Conservation (phyloP, 2,888 invertebrate genomes). For the Spatulosminthurus flaviceps region DNA sequence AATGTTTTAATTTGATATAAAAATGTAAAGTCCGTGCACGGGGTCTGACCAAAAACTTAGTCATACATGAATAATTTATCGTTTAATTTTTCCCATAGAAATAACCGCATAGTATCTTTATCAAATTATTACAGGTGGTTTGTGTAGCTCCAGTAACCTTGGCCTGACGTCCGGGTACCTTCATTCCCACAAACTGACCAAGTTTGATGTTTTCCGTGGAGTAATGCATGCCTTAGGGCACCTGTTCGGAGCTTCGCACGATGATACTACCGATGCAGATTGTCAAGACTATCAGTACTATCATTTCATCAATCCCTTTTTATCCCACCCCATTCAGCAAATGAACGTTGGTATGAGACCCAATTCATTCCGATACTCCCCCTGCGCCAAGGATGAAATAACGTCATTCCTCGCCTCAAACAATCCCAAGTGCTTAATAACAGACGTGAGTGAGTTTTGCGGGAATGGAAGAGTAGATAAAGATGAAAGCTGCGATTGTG, state of each 20-base stretch:
- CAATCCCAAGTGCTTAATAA: conserved; percentile 44
- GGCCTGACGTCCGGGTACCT: conserved; percentile 53
- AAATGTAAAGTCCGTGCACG: no score
- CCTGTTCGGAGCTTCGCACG: conserved; percentile 54
- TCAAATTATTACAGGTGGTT: conserved; percentile 47
- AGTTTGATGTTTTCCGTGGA: conserved; percentile 54
- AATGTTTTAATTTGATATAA: no score
- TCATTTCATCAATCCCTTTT: conserved; percentile 52
- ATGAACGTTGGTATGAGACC: conserved; percentile 54
- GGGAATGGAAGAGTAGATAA: conserved; percentile 59
- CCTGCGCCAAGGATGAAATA: conserved; percentile 54
- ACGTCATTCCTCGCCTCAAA: conserved; percentile 49
- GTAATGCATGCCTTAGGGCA: conserved; percentile 54
- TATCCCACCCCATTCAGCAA: conserved; percentile 53
- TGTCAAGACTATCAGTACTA: conserved; percentile 25
- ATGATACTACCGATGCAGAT: conserved; percentile 39
- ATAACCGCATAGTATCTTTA: neutral
- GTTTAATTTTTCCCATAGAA: no score
- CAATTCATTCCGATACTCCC: conserved; percentile 54
- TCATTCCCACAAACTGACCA: conserved; percentile 51
- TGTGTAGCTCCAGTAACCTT: conserved; percentile 50
- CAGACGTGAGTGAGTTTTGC: conserved; percentile 46
- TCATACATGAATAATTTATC: no score
- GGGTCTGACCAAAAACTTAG: no score
- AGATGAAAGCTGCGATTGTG: conserved; percentile 55